Percentiles rank a stretch among this genome's conserved stretches.
Evolutionary conservation across 53 echinoderm and acorn worm species (phyloP).

Genomic region (Patiria pectinifera): DNA sequence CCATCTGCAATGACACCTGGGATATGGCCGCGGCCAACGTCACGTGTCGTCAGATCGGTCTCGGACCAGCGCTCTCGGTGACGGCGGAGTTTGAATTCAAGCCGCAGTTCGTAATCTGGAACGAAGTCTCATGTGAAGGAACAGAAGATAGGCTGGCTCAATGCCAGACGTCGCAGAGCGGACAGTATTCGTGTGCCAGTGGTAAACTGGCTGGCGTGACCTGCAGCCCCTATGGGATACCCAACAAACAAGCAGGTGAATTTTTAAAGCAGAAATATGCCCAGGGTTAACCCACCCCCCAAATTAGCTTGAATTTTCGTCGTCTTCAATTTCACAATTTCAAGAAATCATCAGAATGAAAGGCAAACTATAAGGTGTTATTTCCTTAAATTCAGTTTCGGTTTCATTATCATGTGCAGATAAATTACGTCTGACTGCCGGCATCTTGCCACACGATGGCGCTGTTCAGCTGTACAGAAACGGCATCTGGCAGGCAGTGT

Average conservation of each 20-base stretch:
- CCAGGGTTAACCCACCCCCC: no score
- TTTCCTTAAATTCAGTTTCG: background rate
- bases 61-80: background rate
- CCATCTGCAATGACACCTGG: constrained; percentile 12
- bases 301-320: no score
- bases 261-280: background rate
- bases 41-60: constrained; percentile 32
- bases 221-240: background rate
- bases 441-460: constrained; percentile 32
- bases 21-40: constrained; percentile 11
- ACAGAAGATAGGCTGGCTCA: background rate
- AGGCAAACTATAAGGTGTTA: no score
- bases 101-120: constrained; percentile 5
- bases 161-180: background rate
- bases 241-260: background rate
- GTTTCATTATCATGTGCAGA: background rate
- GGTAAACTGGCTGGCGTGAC: background rate
- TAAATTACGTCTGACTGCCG: constrained; percentile 14
- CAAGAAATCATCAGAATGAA: no score
- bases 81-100: background rate
- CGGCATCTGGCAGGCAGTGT: constrained; percentile 24
- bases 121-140: background rate
- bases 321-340: no score
- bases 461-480: constrained; percentile 24
- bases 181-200: background rate